These are phyloP conservation scores for Hydrolagus colliei DNA, from an alignment of 2,797 vertebrate genomes.

Conservation along the genomic window DNA sequence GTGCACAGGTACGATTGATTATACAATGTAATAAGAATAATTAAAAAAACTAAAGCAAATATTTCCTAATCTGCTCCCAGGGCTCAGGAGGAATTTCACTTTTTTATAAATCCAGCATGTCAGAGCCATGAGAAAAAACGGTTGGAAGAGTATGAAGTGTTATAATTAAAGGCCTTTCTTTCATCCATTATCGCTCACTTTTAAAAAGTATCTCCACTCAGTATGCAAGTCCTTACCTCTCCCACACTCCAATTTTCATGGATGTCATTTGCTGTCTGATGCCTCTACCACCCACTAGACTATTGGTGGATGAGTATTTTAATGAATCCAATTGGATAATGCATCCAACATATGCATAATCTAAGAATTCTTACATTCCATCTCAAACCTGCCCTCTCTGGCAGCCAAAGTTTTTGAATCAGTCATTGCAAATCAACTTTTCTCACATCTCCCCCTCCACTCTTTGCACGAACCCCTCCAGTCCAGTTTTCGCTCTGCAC, in stretches of 20 bases:
- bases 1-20: too few species aligned
- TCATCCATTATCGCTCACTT: not conserved
- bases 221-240: too few species aligned
- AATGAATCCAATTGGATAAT: not conserved
- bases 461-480: too few species aligned
- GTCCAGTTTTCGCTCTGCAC: too few species aligned
- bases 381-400: too few species aligned
- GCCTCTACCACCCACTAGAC: too few species aligned
- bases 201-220: not conserved
- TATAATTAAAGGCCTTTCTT: slow-evolving; percentile 57
- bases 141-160: slow-evolving; percentile 70
- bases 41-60: slow-evolving; percentile 30
- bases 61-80: slow-evolving; percentile 76
- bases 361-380: not conserved
- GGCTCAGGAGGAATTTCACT: slow-evolving; percentile 63
- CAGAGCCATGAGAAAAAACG: slow-evolving; percentile 57
- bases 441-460: too few species aligned
- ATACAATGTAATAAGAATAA: not conserved
- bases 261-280: too few species aligned
- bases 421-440: too few species aligned
- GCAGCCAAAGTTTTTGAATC: too few species aligned
- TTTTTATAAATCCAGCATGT: slow-evolving; percentile 65
- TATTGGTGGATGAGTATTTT: not conserved
- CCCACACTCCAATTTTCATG: too few species aligned
- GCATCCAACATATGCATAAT: not conserved